Percentiles rank a stretch among this genome's conserved stretches.
Evolutionary conservation across 1,140 invertebrate species (phyloP).

Genomic region (Drosophila pallidifrons): DNA sequence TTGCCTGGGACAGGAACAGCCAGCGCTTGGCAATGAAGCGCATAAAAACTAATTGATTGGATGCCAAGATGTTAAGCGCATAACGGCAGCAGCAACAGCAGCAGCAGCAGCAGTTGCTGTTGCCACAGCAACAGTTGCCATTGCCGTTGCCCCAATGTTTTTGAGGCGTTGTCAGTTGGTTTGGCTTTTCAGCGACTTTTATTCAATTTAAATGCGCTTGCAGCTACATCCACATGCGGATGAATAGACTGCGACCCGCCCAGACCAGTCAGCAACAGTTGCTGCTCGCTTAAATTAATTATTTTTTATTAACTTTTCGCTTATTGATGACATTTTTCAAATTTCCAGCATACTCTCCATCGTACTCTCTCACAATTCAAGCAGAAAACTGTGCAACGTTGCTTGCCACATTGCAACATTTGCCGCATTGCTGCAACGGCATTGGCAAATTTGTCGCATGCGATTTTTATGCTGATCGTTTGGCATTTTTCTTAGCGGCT

Average conservation of each 20-base stretch:
- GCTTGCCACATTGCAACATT: slow-evolving; percentile 4
- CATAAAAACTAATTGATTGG: slow-evolving; percentile 81
- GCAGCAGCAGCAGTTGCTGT: slow-evolving; percentile 44
- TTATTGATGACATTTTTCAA: slow-evolving; percentile 82
- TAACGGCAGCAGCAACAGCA: slow-evolving; percentile 67
- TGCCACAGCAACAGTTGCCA: slow-evolving; percentile 47
- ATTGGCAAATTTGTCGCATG: slow-evolving; percentile 76
- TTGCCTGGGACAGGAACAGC: slow-evolving; percentile 12
- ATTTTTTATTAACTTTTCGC: slow-evolving; percentile 83
- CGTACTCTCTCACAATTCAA: slow-evolving; percentile 45
- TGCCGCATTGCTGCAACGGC: slow-evolving; percentile 13
- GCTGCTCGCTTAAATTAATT: slow-evolving; percentile 76
- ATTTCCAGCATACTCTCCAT: slow-evolving; percentile 64
- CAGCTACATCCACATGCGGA: slow-evolving; percentile 47
- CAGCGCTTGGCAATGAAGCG: slow-evolving; percentile 68
- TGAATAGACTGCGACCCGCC: slow-evolving; percentile 52
- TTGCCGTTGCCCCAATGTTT: slow-evolving; percentile 39
- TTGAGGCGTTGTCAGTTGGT: slow-evolving; percentile 54
- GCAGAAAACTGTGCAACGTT: slow-evolving; percentile 1
- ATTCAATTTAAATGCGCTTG: slow-evolving; percentile 82
- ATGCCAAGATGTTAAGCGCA: slow-evolving; percentile 82
- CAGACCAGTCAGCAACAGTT: slow-evolving; percentile 23
- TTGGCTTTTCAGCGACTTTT: slow-evolving; percentile 69
- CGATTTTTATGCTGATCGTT: slow-evolving; percentile 67
- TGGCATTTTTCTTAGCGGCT: slow-evolving; percentile 45